Evolutionary conservation across 2,888 invertebrate species (phyloP), one percentile per base, ranked within the genome.

Genomic region (Neoitamus cyanurus): DNA sequence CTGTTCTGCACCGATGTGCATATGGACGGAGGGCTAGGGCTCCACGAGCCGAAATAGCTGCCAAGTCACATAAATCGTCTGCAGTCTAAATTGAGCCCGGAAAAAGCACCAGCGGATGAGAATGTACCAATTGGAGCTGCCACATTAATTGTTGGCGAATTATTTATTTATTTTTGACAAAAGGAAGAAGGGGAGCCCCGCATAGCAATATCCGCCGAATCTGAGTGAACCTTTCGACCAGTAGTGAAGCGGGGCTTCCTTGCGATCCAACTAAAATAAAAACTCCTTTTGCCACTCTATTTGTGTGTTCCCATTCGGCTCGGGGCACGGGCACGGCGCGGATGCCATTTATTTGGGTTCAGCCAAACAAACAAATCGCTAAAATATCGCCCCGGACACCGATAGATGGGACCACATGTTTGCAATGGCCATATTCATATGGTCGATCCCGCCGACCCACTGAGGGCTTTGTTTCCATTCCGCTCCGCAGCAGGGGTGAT

Each of bases 361-460:
- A 78, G 15, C 78, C 78, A 78, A 78, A 78, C 58, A 82, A 82
- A 82, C 82, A 82, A 82, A 82, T 82, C 82, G 82, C 69, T 82
- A 69, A 82, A 69, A 82, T 82, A 69, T 82, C 37, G 48, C 69
- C 69, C 37, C 82, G 31, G 82, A 69, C 82, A 69, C 75, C 75
- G 75, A 75, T 75, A 75, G 75, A 75, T 75, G 78, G 78, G 48
- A 78, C 78, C 78, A 58, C 78, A 78, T 78, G 78, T 78, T 78
- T 78, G 78, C 58, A 48, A 58, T 48, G 78, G 48, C 78, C 46
- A 42, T 78, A 78, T 78, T 78, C 78, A 78, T 58, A 78, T 78
- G 28, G 48, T 70, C 70, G 34, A 31, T 13, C n/a, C 70, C 30
- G n/a, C 34, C 70, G 31, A 70, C 70, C 70, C 31, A 5, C 7